Evolutionary conservation across 1,140 invertebrate genomes (phyloP).

Genomic region (Drosophila erecta): DNA sequence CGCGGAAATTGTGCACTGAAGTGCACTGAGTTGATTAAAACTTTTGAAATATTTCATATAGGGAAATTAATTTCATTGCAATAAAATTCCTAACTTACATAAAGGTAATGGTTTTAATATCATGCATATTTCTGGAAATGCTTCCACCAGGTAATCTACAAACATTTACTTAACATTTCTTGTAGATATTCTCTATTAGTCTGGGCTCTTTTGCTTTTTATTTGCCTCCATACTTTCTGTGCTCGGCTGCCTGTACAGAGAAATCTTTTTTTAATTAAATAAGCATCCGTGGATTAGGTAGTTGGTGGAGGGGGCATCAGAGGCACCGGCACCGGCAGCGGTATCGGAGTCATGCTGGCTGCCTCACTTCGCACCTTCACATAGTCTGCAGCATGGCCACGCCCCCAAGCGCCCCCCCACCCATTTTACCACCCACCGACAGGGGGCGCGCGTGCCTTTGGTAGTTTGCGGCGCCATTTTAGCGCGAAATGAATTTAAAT

Average conservation of each 20-base stretch:
- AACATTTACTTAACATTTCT: background rate
- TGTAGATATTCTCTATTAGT: conserved; percentile 5
- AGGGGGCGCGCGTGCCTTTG: conserved; percentile 43
- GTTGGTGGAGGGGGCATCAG: conserved; percentile 13
- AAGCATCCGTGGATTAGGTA: conserved; percentile 56
- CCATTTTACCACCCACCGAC: conserved; percentile 8
- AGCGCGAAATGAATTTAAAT: conserved; percentile 81
- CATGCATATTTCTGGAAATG: background rate
- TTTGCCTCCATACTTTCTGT: background rate
- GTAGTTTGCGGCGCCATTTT: conserved; percentile 79
- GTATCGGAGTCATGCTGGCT: conserved; percentile 52
- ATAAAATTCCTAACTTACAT: background rate
- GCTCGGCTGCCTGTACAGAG: conserved; percentile 21
- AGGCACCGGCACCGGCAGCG: background rate
- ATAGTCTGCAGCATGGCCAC: conserved; percentile 20
- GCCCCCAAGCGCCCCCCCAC: background rate
- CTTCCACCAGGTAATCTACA: background rate
- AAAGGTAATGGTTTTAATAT: too few relatives aligned
- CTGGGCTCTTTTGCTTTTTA: background rate
- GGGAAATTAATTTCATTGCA: too few relatives aligned
- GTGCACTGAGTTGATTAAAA: too few relatives aligned
- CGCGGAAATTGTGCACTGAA: background rate
- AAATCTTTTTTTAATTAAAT: conserved; percentile 83
- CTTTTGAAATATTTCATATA: too few relatives aligned
- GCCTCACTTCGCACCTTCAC: conserved; percentile 68